Evolutionary conservation across 1,140 invertebrate species (phyloP).

Genomic region (Planococcus citri): DNA sequence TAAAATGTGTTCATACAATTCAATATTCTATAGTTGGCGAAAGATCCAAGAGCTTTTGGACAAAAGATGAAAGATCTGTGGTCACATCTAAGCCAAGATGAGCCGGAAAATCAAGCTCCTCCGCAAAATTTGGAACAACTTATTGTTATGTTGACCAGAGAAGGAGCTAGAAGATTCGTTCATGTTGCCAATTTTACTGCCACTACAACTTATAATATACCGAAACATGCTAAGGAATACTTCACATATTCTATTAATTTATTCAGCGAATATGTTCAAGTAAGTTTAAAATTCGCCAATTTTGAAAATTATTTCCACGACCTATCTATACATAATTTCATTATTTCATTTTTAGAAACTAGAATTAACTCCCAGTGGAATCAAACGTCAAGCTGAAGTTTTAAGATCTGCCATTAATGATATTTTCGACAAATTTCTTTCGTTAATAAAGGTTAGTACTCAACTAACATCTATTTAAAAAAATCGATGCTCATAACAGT

Average conservation of each 20-base stretch:
- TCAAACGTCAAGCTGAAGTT: slow-evolving; percentile 13
- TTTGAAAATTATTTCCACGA: not conserved
- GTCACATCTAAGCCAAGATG: slow-evolving; percentile 52
- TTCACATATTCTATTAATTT: not conserved
- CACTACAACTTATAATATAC: slow-evolving; percentile 29
- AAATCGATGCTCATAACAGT: too few species aligned
- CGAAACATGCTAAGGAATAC: not conserved
- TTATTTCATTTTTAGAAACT: not conserved
- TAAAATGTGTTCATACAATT: not conserved
- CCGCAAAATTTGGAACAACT: slow-evolving; percentile 61
- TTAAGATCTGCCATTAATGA: not conserved
- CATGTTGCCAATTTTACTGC: slow-evolving; percentile 52
- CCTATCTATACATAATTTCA: not conserved
- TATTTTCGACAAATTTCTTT: slow-evolving; percentile 1
- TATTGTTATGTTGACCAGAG: slow-evolving; percentile 54
- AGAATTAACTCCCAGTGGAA: not conserved
- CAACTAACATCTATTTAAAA: too few species aligned
- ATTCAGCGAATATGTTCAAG: not conserved
- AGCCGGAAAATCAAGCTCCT: slow-evolving; percentile 67
- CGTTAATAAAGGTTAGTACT: not conserved
- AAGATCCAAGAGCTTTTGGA: slow-evolving; percentile 58
- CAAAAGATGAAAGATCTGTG: slow-evolving; percentile 58
- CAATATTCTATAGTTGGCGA: slow-evolving; percentile 48
- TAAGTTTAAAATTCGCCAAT: not conserved
- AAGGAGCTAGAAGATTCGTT: slow-evolving; percentile 57